These are phyloP conservation scores for Holothuria glaberrima DNA, from an alignment of 35 echinoderm and acorn worm species.

Conservation along the genomic window DNA sequence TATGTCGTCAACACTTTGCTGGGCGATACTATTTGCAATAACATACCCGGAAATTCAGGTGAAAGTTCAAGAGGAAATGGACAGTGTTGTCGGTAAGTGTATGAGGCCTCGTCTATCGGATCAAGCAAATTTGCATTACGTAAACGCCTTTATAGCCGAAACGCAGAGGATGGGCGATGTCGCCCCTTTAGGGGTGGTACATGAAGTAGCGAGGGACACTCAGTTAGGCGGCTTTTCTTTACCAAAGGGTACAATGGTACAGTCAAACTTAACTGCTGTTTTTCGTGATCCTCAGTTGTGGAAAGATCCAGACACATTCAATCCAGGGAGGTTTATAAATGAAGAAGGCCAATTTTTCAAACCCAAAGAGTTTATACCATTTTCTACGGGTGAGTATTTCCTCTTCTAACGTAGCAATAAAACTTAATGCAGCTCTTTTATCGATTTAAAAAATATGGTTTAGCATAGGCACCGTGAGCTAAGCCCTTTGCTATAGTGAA, in stretches of 20 bases:
- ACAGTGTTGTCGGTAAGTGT: conserved; percentile 70
- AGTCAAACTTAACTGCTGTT: conserved; percentile 71
- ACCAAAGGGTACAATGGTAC: conserved; percentile 75
- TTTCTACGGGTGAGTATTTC: conserved; percentile 65
- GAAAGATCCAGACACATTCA: conserved; percentile 72
- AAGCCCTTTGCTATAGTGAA: too few relatives aligned
- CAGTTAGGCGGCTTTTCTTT: conserved; percentile 60
- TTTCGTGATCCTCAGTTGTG: conserved; percentile 71
- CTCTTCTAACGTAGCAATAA: background rate
- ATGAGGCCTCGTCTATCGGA: conserved; percentile 36
- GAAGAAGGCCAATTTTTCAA: conserved; percentile 63
- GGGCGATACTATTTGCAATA: conserved; percentile 71
- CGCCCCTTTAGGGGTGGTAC: conserved; percentile 73
- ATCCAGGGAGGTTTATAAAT: conserved; percentile 78
- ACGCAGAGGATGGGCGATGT: conserved; percentile 64
- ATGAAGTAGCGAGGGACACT: conserved; percentile 70
- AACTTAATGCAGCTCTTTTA: too few relatives aligned
- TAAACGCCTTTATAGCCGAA: conserved; percentile 57
- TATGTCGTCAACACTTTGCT: conserved; percentile 60
- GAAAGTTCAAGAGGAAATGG: conserved; percentile 82
- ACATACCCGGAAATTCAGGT: conserved; percentile 68
- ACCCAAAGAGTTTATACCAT: conserved; percentile 79
- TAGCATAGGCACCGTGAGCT: too few relatives aligned
- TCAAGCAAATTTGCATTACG: conserved; percentile 40
- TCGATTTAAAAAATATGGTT: too few relatives aligned